Conservation (phyloP, 2,113 vertebrate species). For the Mustelus asterias region DNA sequence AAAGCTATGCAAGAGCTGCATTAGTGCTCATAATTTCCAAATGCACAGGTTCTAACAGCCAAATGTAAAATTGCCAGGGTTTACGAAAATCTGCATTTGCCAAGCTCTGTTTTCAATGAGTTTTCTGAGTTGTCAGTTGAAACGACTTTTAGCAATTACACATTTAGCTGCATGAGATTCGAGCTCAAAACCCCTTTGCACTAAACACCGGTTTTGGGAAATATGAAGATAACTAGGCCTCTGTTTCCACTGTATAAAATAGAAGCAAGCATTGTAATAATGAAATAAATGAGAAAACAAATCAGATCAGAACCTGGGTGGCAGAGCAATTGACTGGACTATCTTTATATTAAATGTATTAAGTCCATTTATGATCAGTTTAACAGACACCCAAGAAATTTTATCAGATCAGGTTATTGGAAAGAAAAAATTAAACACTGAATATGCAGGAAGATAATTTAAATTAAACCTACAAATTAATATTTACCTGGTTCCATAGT, state of each 20-base stretch:
- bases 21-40: neutral
- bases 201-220: neutral
- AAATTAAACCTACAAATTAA: neutral
- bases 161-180: neutral
- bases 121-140: neutral
- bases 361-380: neutral
- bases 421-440: neutral
- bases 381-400: neutral
- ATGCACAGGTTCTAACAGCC: neutral
- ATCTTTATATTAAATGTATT: neutral
- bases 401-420: slow-evolving; percentile 2
- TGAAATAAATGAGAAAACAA: slow-evolving; percentile 16
- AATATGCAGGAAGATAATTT: neutral
- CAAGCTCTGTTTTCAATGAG: neutral
- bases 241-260: neutral
- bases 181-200: neutral
- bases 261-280: neutral
- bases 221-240: neutral
- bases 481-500: slow-evolving; percentile 84
- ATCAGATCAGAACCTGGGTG: neutral
- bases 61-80: neutral
- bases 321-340: neutral
- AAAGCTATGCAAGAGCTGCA: neutral
- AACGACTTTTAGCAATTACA: neutral
- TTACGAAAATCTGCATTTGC: neutral